Base-by-base conservation (phyloP, 2,888 invertebrate genomes). In the Dugesia japonica region DNA sequence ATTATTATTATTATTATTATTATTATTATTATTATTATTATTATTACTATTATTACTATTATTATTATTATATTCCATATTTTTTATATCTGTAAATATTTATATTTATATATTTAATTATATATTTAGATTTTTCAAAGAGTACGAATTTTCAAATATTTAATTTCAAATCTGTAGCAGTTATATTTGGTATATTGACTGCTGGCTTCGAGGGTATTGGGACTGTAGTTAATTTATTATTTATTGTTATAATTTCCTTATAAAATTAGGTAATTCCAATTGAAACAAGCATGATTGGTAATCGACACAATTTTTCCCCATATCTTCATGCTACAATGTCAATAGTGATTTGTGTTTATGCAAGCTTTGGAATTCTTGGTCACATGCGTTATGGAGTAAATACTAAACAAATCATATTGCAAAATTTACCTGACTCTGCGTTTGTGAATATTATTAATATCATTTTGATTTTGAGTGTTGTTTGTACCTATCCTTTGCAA, bases 261-360 rank as follows among this genome's bases (percentile, higher is more conserved):
- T 76, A 26, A 26, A 79, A 78, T 0, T 78, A 83, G 83, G 81
- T 84, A n/a, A 80, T 83, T 56, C 83, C 83, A n/a, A 83, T 84
- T 20, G 82, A 84, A 76, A 81, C 82, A 0, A 83, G 83, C 78
- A 84, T 84, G 83, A 82, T 81, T 23, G 83, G 82, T n/a, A 83
- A 82, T 78, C 80, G 82, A 7, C 81, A 82, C 78, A 80, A 81
- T 75, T 83, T 83, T 77, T 77, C 81, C 0, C 33, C 71, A 13
- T 83, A 82, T 78, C 81, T 83, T 0, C 82, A 82, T 75, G 81
- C 80, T 15, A 81, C 81, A 0, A 77, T 83, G 20, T 71, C 78
- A 17, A 76, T 81, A 1, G 80, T 83, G 1, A 79, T 80, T 1
- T 42, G 79, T 13, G 79, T 83, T 13, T 80, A 83, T 7, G 79